Evolutionary conservation across 2,113 vertebrate species (phyloP).

Genomic region (Oryzias woworae): DNA sequence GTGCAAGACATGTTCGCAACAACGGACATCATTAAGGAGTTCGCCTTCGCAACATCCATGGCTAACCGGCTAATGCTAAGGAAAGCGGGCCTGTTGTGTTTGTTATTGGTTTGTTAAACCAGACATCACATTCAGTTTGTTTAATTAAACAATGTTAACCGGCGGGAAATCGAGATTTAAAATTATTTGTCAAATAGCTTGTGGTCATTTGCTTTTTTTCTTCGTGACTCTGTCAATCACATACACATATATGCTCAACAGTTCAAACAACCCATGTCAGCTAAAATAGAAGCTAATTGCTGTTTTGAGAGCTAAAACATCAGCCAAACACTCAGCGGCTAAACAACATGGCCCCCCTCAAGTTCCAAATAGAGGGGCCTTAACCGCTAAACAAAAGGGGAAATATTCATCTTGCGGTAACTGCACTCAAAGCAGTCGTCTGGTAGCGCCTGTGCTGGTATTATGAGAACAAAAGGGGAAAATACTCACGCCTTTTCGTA

Average conservation of each 20-base stretch:
- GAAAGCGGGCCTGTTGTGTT: slow-evolving; percentile 54
- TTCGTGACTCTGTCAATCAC: no score
- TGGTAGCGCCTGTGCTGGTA: neutral
- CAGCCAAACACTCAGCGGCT: slow-evolving; percentile 63
- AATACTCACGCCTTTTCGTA: slow-evolving; percentile 71
- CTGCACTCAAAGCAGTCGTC: slow-evolving; percentile 13
- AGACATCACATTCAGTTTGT: slow-evolving; percentile 30
- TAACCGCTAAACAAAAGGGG: slow-evolving; percentile 80
- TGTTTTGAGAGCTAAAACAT: slow-evolving; percentile 59
- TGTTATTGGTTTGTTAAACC: slow-evolving; percentile 41
- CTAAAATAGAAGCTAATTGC: slow-evolving; percentile 28
- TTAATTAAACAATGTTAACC: neutral
- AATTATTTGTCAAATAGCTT: no score
- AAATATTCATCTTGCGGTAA: slow-evolving; percentile 58
- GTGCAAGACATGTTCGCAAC: neutral
- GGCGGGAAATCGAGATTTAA: no score
- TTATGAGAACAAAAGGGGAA: slow-evolving; percentile 1
- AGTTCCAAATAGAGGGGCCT: slow-evolving; percentile 77
- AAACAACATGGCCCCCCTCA: slow-evolving; percentile 81
- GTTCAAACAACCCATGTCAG: slow-evolving; percentile 9
- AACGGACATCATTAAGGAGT: neutral
- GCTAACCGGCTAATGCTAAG: slow-evolving; percentile 47
- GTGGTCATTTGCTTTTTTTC: no score
- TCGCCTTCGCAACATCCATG: slow-evolving; percentile 24
- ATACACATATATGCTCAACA: neutral